phyloP scores from a whole-genome alignment of 2,113 vertebrate genomes.

The Erythrolamprus reginae region DNA sequence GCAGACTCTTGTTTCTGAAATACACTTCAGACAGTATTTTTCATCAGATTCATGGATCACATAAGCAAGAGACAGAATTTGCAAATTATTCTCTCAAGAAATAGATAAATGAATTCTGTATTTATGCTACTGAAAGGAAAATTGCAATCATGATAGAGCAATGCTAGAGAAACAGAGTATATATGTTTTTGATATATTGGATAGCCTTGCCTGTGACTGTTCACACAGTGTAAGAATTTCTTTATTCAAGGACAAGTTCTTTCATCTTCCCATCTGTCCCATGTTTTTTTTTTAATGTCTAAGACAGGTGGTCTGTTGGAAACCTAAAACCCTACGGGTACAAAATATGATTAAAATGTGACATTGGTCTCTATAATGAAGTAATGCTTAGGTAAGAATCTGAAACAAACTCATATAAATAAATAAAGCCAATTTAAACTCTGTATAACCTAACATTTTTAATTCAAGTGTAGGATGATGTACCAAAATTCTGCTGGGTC shows the following conservation, averaged over 20 bases:
- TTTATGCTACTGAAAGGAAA: slow-evolving; percentile 61
- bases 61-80: slow-evolving; percentile 52
- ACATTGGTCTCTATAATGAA: slow-evolving; percentile 73
- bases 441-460: slow-evolving; percentile 60
- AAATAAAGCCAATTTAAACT: slow-evolving; percentile 68
- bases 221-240: slow-evolving; percentile 71
- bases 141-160: slow-evolving; percentile 51
- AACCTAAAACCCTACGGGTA: slow-evolving; percentile 81
- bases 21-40: slow-evolving; percentile 36
- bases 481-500: slow-evolving; percentile 53
- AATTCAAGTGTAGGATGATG: slow-evolving; percentile 63
- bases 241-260: slow-evolving; percentile 83
- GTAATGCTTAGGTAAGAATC: slow-evolving; percentile 70
- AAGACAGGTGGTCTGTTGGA: slow-evolving; percentile 85
- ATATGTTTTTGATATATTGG: slow-evolving; percentile 57
- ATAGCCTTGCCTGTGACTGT: slow-evolving; percentile 62
- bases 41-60: slow-evolving; percentile 45
- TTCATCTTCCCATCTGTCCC: slow-evolving; percentile 89
- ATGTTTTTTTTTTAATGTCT: slow-evolving; percentile 75
- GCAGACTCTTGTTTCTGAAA: slow-evolving; percentile 24
- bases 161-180: slow-evolving; percentile 49
- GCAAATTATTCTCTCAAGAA: slow-evolving; percentile 27
- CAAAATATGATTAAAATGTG: slow-evolving; percentile 87
- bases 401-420: slow-evolving; percentile 68
- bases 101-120: slow-evolving; percentile 48